Conservation (phyloP, 1,140 invertebrate species). For the Tenebrio molitor region DNA sequence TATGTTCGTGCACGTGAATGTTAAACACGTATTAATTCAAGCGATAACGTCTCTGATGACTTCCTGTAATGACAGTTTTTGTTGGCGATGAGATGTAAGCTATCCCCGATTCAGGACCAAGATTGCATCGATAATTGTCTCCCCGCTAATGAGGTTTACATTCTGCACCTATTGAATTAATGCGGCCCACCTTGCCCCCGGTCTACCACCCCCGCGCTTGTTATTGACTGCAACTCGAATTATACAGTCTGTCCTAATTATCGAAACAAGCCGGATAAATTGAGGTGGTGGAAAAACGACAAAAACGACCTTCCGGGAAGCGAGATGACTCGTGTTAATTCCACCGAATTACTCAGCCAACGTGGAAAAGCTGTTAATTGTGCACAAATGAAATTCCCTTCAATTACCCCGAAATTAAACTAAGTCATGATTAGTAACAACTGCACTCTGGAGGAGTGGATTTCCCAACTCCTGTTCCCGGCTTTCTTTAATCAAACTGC, state of each 20-base stretch:
- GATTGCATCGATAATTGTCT: conserved; percentile 39
- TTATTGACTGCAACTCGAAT: conserved; percentile 10
- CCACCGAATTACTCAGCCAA: conserved; percentile 33
- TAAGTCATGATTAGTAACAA: conserved; percentile 45
- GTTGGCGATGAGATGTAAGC: conserved; percentile 39
- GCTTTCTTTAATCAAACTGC: conserved; percentile 21
- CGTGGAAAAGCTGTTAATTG: conserved; percentile 37
- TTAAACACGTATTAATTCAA: conserved; percentile 49
- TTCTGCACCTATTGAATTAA: conserved; percentile 36
- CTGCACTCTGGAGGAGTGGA: conserved; percentile 24
- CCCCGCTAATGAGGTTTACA: conserved; percentile 29
- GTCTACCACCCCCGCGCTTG: too few species aligned
- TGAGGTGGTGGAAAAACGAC: conserved; percentile 30
- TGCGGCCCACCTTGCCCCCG: neutral
- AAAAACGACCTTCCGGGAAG: conserved; percentile 26
- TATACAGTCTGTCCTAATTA: conserved; percentile 10
- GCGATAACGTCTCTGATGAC: conserved; percentile 45
- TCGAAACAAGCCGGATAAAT: conserved; percentile 22
- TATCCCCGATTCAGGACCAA: neutral
- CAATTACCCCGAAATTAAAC: conserved; percentile 43
- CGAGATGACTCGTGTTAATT: conserved; percentile 33
- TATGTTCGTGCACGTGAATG: conserved; percentile 49
- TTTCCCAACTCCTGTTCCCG: neutral
- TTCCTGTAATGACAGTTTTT: conserved; percentile 48
- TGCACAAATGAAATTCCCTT: conserved; percentile 40